A percentile compares a stretch with the other conserved stretches of the same genome.
Evolutionary conservation across 2,797 vertebrate species (phyloP).

Genomic region (Loriculus beryllinus): DNA sequence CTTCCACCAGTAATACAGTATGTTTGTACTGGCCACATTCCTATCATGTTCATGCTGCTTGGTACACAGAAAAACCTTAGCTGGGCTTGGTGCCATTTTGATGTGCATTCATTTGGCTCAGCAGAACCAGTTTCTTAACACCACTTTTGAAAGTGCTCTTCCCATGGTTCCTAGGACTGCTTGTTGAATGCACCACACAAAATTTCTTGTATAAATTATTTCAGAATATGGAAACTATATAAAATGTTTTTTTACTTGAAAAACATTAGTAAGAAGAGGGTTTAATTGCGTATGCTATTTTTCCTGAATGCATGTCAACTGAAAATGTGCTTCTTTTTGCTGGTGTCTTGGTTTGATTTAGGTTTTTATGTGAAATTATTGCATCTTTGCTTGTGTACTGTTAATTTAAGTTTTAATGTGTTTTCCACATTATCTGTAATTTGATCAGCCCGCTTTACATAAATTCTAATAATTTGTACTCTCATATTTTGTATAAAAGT

Average conservation of each 20-base stretch:
- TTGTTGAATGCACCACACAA: not conserved
- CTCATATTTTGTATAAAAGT: not conserved
- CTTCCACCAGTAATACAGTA: not conserved
- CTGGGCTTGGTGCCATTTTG: not conserved
- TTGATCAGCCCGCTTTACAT: not conserved
- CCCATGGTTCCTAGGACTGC: not conserved
- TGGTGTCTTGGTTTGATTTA: not conserved
- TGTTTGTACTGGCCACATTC: not conserved
- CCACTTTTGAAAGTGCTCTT: not conserved
- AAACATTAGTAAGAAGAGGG: not conserved
- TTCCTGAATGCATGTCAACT: not conserved
- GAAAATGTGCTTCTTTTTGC: not conserved
- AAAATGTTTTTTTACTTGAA: not conserved
- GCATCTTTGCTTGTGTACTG: not conserved
- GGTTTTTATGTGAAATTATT: not conserved
- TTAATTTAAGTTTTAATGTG: not conserved
- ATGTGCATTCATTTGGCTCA: not conserved
- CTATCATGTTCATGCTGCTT: not conserved
- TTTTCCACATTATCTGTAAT: slow-evolving; percentile 6
- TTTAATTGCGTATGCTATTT: not conserved
- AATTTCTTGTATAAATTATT: not conserved
- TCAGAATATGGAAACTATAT: not conserved
- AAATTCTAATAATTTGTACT: slow-evolving; percentile 2
- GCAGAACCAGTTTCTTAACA: not conserved
- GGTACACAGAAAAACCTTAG: not conserved